phyloP scores from a whole-genome alignment of 2,797 vertebrate genomes.

The Corythornis leucogaster region DNA sequence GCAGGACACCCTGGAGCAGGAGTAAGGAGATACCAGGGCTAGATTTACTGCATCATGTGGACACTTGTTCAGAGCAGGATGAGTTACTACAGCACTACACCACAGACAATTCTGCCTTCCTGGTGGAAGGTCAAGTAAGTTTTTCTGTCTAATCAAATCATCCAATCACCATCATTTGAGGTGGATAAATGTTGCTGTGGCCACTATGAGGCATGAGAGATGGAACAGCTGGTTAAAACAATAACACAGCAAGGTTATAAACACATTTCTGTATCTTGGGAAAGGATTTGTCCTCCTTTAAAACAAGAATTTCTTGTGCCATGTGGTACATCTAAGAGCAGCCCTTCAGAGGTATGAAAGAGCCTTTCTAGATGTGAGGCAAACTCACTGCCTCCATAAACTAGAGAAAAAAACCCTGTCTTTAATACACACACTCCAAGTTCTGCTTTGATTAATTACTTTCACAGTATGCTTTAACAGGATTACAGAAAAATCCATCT shows the following conservation, averaged over 20 bases:
- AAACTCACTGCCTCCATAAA: not conserved
- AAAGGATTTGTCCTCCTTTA: not conserved
- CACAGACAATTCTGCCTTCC: not conserved
- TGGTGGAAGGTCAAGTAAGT: not conserved
- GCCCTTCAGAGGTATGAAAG: not conserved
- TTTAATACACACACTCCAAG: not conserved
- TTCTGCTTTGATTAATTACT: not conserved
- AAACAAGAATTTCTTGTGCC: not conserved
- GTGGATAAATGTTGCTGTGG: not conserved
- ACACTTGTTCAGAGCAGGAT: not conserved
- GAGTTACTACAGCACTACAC: not conserved
- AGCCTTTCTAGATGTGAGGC: not conserved
- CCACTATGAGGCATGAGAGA: not conserved
- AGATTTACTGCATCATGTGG: not conserved
- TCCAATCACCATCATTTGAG: not conserved
- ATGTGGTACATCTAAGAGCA: fast-evolving
- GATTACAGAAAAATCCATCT: not conserved
- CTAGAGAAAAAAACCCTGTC: not conserved
- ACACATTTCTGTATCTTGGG: not conserved
- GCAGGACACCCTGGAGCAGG: not conserved
- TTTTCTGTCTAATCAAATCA: not conserved
- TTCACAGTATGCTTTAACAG: not conserved
- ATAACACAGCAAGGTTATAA: not conserved
- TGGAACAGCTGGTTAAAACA: not conserved
- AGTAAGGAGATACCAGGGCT: not conserved